phyloP scores from a whole-genome alignment of 2,888 invertebrate species.

The Lycia hirtaria region DNA sequence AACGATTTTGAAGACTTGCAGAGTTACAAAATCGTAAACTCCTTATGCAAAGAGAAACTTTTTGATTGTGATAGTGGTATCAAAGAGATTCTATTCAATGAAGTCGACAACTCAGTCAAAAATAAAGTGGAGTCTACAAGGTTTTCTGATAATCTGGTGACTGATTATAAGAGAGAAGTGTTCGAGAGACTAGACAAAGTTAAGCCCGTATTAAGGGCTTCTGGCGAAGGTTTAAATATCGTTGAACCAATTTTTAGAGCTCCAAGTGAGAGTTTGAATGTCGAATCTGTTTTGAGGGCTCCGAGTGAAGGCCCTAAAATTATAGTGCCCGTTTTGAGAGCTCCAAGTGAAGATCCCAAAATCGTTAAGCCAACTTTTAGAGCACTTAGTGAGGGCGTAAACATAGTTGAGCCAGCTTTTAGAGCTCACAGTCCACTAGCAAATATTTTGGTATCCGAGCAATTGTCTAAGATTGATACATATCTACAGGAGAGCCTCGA shows the following conservation, averaged over 20 bases:
- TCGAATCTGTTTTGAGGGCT: background rate
- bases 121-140: conserved; percentile 7
- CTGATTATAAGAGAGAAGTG: conserved; percentile 18
- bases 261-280: conserved; percentile 4
- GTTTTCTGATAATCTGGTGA: conserved; percentile 15
- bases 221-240: conserved; percentile 8
- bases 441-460: conserved; percentile 70
- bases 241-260: conserved; percentile 3
- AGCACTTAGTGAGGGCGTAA: conserved; percentile 14
- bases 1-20: conserved; percentile 75
- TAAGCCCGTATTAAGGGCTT: conserved; percentile 8
- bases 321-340: conserved; percentile 10
- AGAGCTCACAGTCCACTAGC: conserved; percentile 68
- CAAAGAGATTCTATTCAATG: conserved; percentile 16
- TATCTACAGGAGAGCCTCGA: conserved; percentile 77
- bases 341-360: conserved; percentile 12
- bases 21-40: conserved; percentile 80
- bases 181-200: conserved; percentile 23
- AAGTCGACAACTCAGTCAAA: conserved; percentile 31
- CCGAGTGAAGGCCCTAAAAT: background rate
- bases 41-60: conserved; percentile 66
- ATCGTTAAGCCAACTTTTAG: conserved; percentile 10
- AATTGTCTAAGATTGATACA: conserved; percentile 73
- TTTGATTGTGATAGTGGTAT: conserved; percentile 47
- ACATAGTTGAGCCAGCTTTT: conserved; percentile 43